Evolutionary conservation across 1,140 invertebrate species (phyloP).

Genomic region (Drosophila repleta): DNA sequence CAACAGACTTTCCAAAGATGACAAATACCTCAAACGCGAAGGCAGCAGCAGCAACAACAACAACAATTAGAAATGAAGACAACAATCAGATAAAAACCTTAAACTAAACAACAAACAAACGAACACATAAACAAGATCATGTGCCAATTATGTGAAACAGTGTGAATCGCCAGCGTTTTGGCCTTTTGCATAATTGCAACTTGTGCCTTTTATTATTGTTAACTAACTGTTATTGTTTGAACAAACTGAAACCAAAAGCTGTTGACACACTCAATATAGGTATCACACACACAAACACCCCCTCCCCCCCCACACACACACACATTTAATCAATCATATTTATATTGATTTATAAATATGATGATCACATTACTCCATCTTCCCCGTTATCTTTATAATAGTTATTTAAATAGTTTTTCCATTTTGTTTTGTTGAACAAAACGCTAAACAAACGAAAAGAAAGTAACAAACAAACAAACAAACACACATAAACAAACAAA

Average conservation of each 20-base stretch:
- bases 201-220: constrained; percentile 82
- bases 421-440: constrained; percentile 81
- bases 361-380: constrained; percentile 12
- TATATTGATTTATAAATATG: constrained; percentile 4
- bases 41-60: constrained; percentile 49
- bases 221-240: constrained; percentile 81
- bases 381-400: constrained; percentile 53
- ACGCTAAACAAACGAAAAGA: constrained; percentile 67
- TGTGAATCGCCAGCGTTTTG: constrained; percentile 76
- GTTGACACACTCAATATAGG: constrained; percentile 57
- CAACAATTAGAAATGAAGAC: constrained; percentile 30
- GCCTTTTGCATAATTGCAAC: constrained; percentile 75
- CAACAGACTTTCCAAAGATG: constrained; percentile 80
- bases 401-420: constrained; percentile 78
- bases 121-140: constrained; percentile 51
- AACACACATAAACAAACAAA: constrained; percentile 51
- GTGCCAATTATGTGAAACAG: constrained; percentile 77
- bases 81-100: constrained; percentile 30
- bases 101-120: constrained; percentile 13
- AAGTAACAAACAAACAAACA: constrained; percentile 42
- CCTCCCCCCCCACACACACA: constrained; percentile 7
- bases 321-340: constrained; percentile 13
- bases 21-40: constrained; percentile 81
- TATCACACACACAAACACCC: constrained; percentile 36
- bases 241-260: constrained; percentile 79